Evolutionary conservation across 2,113 vertebrate species (phyloP), one percentile per base, ranked within the genome.

Genomic region (Caranx ignobilis): DNA sequence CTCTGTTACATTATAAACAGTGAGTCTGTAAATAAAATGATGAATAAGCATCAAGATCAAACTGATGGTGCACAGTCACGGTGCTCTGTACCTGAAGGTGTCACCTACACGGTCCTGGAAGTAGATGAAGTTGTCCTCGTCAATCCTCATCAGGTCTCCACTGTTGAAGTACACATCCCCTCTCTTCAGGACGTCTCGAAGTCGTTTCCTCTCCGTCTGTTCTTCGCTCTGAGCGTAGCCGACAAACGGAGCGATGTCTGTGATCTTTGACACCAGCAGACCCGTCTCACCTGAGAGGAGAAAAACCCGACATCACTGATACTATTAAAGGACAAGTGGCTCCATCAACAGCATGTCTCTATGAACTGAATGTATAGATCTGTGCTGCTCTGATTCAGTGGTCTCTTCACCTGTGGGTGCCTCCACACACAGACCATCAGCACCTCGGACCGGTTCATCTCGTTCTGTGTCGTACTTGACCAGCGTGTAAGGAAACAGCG

Each of bases 51-150:
- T 55, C n/a, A 21, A 55, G 26, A 71, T 61, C 0, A 56, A 55
- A 57, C 47, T 54, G 6, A 15, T 1, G 11, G 16, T 19, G 10
- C 34, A 26, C 10, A 8, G 26, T 26, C 26, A 26, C 26, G n/a
- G 3, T 39, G 18, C 34, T n/a, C 6, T 32, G 21, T 71, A 97
- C 97, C 96, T 95, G 92, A 97, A 98, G 0, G 96, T 97, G 88
- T 98, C 97, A 69, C 97, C 96, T n/a, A 96, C 94, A 81, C 95
- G 91, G 85, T 98, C 97, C 12, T 96, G 95, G 76, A 98, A 98
- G 87, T 98, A 97, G 82, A 98, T 88, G 77, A 97, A 98, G 73
- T 96, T 95, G 39, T 97, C 95, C 0, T 68, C 62, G 75, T 96
- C 95, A 0, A 97, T 94, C 77, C 88, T 93, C 89, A 97, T 83